Evolutionary conservation across 37 sponge, comb jelly and placozoan genomes (phyloP).

Genomic region (Aphrocallistes beatrix): DNA sequence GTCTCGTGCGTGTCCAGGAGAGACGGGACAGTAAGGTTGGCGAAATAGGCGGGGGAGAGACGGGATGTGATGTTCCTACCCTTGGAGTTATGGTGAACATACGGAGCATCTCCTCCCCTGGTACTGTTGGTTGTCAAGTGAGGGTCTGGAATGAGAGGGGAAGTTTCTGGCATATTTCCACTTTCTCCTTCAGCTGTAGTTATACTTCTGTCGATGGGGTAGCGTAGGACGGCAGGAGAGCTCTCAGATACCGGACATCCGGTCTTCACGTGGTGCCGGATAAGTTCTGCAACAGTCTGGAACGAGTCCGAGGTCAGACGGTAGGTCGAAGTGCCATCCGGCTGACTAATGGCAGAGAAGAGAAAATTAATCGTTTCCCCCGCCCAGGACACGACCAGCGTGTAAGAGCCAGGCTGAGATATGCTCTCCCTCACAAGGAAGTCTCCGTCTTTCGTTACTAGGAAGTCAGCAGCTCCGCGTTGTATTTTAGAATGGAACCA

Average conservation of each 20-base stretch:
- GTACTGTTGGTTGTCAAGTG: neutral
- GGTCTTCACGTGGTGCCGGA: neutral
- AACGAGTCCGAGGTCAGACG: neutral
- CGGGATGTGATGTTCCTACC: neutral
- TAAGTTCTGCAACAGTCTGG: neutral
- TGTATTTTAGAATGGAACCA: neutral
- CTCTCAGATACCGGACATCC: neutral
- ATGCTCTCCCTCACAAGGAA: conserved; percentile 15
- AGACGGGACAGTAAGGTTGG: too few species aligned
- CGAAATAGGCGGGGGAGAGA: neutral
- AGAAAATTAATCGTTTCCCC: neutral
- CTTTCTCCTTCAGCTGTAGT: too few species aligned
- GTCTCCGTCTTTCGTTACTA: neutral
- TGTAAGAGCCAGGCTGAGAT: neutral
- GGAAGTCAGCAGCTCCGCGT: neutral
- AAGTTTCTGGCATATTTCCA: neutral
- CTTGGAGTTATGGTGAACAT: too few species aligned
- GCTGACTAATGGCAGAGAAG: neutral
- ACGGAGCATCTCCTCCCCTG: too few species aligned
- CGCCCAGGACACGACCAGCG: neutral
- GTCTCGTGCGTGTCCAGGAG: neutral
- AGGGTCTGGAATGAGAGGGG: neutral
- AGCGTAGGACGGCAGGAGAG: neutral
- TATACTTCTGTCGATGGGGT: neutral
- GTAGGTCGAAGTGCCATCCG: neutral